phyloP scores from a whole-genome alignment of 1,140 invertebrate genomes.

The Meloidogyne hapla region DNA sequence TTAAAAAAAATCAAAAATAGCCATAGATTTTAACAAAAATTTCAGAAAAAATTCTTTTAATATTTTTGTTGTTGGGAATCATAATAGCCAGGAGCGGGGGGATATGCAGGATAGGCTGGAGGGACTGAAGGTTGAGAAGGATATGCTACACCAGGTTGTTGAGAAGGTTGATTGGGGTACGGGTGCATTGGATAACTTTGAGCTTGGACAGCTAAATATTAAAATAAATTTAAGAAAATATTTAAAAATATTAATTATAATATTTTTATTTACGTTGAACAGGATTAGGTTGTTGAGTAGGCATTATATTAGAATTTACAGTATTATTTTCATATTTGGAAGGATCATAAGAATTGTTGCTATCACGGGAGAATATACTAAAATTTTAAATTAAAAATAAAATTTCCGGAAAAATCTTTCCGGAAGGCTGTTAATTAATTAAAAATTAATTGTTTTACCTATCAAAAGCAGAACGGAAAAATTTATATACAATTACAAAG shows the following conservation, averaged over 20 bases:
- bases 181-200: constrained; percentile 50
- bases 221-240: neutral
- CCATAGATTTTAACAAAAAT: neutral
- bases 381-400: constrained; percentile 2
- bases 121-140: constrained; percentile 24
- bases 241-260: no score
- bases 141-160: constrained; percentile 32
- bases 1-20: neutral
- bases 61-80: constrained; percentile 9
- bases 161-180: constrained; percentile 27
- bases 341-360: constrained; percentile 29
- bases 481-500: constrained; percentile 41
- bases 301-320: constrained; percentile 17
- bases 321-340: constrained; percentile 32
- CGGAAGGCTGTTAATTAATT: no score
- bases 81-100: constrained; percentile 12
- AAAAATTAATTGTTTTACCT: no score
- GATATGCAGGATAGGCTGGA: constrained; percentile 15
- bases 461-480: constrained; percentile 47
- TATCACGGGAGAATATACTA: constrained; percentile 8
- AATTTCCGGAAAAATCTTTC: no score
- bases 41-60: neutral
- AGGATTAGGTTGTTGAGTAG: neutral
- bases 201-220: constrained; percentile 10
- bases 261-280: neutral